Percentiles rank a stretch among this genome's conserved stretches.
phyloP scores from a whole-genome alignment of 1,140 invertebrate species.

The Armadillidium nasatum region DNA sequence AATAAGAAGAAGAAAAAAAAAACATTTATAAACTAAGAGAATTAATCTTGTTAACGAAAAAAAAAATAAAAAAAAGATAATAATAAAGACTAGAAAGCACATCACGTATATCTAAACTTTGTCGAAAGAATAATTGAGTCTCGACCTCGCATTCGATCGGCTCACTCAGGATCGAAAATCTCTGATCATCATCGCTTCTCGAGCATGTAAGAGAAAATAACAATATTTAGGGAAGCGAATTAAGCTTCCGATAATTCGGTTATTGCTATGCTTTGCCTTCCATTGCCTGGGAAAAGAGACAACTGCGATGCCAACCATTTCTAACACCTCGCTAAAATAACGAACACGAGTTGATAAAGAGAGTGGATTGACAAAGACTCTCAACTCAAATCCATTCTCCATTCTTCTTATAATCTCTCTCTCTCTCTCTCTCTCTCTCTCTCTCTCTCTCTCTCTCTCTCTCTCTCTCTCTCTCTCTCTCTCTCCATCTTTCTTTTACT shows the following conservation, averaged over 20 bases:
- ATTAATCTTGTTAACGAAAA: not conserved
- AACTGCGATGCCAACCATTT: not conserved
- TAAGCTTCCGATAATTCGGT: constrained; percentile 1
- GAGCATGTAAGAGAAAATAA: not conserved
- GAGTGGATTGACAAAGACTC: not conserved
- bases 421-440: not conserved
- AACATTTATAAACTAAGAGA: not conserved
- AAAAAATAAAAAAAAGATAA: not conserved
- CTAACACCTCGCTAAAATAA: not conserved
- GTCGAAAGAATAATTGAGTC: constrained; percentile 1
- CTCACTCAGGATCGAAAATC: not conserved
- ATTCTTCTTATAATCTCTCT: not conserved
- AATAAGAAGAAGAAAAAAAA: not conserved
- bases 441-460: not conserved
- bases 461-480: not conserved
- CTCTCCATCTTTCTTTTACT: not conserved
- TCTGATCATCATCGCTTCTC: no score
- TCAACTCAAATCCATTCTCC: not conserved
- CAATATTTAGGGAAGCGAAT: not conserved
- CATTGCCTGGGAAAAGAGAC: not conserved
- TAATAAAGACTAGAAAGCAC: not conserved
- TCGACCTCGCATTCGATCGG: not conserved
- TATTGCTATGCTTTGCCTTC: constrained; percentile 1
- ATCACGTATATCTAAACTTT: not conserved
- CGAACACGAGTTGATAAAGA: not conserved